phyloP scores from a whole-genome alignment of 2,113 vertebrate genomes.

The Corythoichthys haematopterus region DNA sequence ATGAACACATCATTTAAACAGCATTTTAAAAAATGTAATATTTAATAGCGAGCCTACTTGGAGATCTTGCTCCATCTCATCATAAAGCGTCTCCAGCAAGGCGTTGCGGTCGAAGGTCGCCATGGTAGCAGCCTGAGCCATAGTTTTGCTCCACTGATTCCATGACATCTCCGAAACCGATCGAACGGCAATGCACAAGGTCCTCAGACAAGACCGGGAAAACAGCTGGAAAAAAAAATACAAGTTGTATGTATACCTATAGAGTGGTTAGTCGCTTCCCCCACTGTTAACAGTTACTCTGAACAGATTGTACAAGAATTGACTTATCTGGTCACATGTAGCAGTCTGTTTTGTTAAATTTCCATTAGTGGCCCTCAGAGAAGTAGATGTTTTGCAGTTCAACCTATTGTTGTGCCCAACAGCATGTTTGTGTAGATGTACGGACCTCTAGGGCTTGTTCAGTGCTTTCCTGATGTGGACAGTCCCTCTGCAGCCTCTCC shows the following conservation, averaged over 20 bases:
- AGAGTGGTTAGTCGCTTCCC: not conserved
- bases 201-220: slow-evolving; percentile 80
- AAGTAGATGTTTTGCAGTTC: not conserved
- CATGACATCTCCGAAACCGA: slow-evolving; percentile 73
- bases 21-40: not conserved
- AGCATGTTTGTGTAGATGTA: not conserved
- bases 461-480: slow-evolving; percentile 51
- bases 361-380: not conserved
- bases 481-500: slow-evolving; percentile 68
- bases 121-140: slow-evolving; percentile 61
- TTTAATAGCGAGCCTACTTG: slow-evolving; percentile 64
- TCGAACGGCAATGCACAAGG: slow-evolving; percentile 85
- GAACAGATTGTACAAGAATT: not conserved
- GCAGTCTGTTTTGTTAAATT: not conserved
- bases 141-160: slow-evolving; percentile 69
- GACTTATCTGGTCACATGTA: not conserved
- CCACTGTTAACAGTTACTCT: not conserved
- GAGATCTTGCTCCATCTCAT: slow-evolving; percentile 81
- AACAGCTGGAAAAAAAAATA: slow-evolving; percentile 56
- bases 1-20: not conserved
- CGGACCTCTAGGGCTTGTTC: slow-evolving; percentile 71
- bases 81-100: slow-evolving; percentile 76
- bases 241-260: not conserved
- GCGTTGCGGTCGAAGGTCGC: slow-evolving; percentile 55
- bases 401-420: not conserved